Evolutionary conservation across 2,888 invertebrate species (phyloP), one percentile per base, ranked within the genome.

Genomic region (Shargacucullia verbasci): DNA sequence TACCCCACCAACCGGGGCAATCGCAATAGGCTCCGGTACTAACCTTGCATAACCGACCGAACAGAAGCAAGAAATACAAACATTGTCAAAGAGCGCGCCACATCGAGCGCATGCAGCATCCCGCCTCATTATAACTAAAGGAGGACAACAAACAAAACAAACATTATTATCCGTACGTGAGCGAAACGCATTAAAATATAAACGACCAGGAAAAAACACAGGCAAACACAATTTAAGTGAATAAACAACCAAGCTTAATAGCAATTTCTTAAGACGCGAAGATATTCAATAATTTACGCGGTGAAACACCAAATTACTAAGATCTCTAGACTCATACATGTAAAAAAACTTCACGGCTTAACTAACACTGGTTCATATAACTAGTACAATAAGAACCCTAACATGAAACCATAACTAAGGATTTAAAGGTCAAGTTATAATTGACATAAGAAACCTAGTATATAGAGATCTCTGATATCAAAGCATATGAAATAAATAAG

Each of bases 201-300:
- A 66, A 49, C 34, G 41, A 44, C 25, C 31, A 13, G 37, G 35
- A 69, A 55, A 29, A 55, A 43, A 66, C 46, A 43, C 20, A 39
- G 53, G 58, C 73, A 71, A 78, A 79, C 72, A 80, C 73, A 77
- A 79, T 79, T 72, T 77, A 73, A 69, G 71, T 58, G 69, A 65
- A 72, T 77, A 73, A 76, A 78, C 78, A 77, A 44, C 31, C 41
- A 27, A 55, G 63, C 50, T 63, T 70, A 60, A 64, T 64, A 70
- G 70, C 65, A 70, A 68, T 64, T 65, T 60, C 60, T 65, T 73
- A 71, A 65, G 48, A 61, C 59, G 58, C 52, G 40, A 45, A 66
- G 66, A 70, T 70, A 70, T 70, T 65, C 56, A 54, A 71, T 76
- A 63, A 74, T 70, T 70, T 70, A 59, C 57, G 15, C 39, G 25